A percentile compares a stretch with the other conserved stretches of the same genome.
Evolutionary conservation across 2,113 vertebrate genomes (phyloP).

Genomic region (Microtus ochrogaster): DNA sequence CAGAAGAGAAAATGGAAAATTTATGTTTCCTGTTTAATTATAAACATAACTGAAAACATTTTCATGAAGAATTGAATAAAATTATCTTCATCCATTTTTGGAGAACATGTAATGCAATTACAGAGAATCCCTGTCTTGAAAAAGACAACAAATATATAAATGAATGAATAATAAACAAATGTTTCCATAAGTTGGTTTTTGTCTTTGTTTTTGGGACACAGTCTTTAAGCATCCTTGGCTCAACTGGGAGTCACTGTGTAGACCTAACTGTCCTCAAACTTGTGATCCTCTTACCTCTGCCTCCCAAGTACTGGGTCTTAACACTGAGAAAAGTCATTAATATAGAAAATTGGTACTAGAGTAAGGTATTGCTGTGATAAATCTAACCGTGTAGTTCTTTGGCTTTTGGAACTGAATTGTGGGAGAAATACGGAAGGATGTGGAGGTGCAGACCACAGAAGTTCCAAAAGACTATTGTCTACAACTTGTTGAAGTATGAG

Average conservation of each 20-base stretch:
- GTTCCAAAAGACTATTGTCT: neutral
- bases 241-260: neutral
- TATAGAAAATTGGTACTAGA: neutral
- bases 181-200: neutral
- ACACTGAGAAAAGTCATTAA: neutral
- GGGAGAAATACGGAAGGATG: neutral
- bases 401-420: neutral
- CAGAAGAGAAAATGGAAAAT: neutral
- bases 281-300: neutral
- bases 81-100: constrained; percentile 15
- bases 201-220: neutral
- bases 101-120: neutral
- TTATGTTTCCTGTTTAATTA: constrained; percentile 22
- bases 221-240: neutral
- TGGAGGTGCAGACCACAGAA: neutral
- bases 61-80: constrained; percentile 19
- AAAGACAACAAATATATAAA: neutral
- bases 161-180: neutral
- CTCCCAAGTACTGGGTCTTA: neutral
- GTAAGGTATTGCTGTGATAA: neutral
- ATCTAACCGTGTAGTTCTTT: neutral
- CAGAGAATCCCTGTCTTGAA: neutral
- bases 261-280: neutral
- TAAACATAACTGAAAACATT: constrained; percentile 20
- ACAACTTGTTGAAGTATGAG: too few species aligned